Base-by-base conservation (phyloP, 2,888 invertebrate species). In the Campoplex capitator region DNA sequence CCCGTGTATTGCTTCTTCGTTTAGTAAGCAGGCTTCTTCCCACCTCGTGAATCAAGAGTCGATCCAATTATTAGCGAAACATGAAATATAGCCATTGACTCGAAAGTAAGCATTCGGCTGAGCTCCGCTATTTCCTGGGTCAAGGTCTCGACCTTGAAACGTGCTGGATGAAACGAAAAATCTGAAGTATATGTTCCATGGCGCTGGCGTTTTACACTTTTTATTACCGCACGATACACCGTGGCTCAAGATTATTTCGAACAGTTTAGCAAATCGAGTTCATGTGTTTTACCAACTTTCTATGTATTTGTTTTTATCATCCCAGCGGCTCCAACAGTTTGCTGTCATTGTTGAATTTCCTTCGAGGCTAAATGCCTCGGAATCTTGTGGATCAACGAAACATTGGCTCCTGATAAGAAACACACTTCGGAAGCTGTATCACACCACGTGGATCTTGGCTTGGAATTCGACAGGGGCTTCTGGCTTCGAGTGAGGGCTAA, bases 71-170 rank as follows among this genome's bases (percentile, higher is more conserved):
- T 45, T 23, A 3, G 32, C 18, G n/a, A 62, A 45, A 2, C 2
- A 23, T n/a, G 13, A 51, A 51, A 35, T 9, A 54, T 32, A 73
- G 54, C 73, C 54, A 73, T 73, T 54, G 32, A 54, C 54, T n/a
- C 73, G 73, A n/a, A 35, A 16, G 18, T 23, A 23, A 38, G 23
- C 23, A 13, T 35, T 56, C 32, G 18, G 56, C 9, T 35, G n/a
- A 73, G 38, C 42, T 9, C n/a, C 3, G 48, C 32, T 45, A 23
- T 8, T 56, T 28, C 38, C 54, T 62, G 76, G 76, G 76, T 78
- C 78, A 78, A 78, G 78, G 78, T 68, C 68, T 54, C 48, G 68
- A 51, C 78, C 78, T 78, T 78, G 78, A 4, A 45, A 67, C 48
- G 35, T 35, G 38, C 38, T 38, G n/a, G 9, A 13, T 38, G 67